Conservation (phyloP, 2,797 vertebrate species). For the Lophius americanus region DNA sequence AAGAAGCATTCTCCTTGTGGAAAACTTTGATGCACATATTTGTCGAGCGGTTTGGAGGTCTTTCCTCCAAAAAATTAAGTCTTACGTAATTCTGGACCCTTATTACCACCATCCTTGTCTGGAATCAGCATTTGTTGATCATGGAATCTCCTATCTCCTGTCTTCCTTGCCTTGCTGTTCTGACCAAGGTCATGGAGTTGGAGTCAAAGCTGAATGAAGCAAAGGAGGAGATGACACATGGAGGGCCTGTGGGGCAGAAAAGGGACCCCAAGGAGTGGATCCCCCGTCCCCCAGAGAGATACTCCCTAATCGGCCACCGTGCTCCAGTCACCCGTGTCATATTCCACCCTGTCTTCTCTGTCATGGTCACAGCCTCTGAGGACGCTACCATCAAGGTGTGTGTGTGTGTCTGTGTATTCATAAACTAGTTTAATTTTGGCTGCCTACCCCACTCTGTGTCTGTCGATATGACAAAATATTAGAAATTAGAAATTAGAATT, state of each 20-base stretch:
- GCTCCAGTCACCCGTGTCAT: slow-evolving; percentile 97
- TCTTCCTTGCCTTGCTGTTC: not conserved
- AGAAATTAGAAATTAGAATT: not conserved
- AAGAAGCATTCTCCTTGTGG: not conserved
- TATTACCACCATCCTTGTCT: too few species aligned
- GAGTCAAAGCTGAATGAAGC: slow-evolving; percentile 99
- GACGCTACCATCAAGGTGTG: slow-evolving; percentile 98
- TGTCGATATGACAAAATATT: not conserved
- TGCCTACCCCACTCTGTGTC: not conserved
- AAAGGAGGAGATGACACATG: slow-evolving; percentile 98
- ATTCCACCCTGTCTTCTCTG: slow-evolving; percentile 98
- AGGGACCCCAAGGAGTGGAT: slow-evolving; percentile 99
- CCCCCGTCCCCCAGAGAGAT: slow-evolving; percentile 97
- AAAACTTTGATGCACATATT: too few species aligned
- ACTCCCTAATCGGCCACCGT: slow-evolving; percentile 95
- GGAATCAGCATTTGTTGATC: not conserved
- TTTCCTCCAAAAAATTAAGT: too few species aligned
- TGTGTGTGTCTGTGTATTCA: slow-evolving; percentile 68
- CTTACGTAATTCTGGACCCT: too few species aligned
- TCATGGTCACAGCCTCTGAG: slow-evolving; percentile 99
- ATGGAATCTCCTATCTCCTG: not conserved
- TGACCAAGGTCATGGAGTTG: slow-evolving; percentile 95
- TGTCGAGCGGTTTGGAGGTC: too few species aligned
- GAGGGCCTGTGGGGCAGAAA: slow-evolving; percentile 94
- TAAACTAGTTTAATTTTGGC: not conserved